Conservation (phyloP, 2,888 invertebrate genomes). For the Conchocele bisecta region DNA sequence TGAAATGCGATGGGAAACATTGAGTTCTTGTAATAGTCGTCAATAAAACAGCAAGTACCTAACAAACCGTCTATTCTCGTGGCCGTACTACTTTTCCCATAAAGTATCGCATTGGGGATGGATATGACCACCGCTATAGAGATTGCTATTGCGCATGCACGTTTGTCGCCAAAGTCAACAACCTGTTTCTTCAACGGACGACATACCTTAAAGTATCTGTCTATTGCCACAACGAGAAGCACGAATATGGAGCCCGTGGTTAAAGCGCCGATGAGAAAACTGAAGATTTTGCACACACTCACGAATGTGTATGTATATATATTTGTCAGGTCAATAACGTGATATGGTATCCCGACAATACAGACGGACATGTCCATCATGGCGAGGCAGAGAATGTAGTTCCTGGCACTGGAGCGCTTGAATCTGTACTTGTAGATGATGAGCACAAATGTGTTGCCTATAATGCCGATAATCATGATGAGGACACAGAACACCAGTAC, state of each 20-base stretch:
- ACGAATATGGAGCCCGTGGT: conserved; percentile 49
- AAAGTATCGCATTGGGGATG: conserved; percentile 62
- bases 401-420: conserved; percentile 42
- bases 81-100: conserved; percentile 61
- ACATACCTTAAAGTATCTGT: conserved; percentile 67
- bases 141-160: conserved; percentile 48
- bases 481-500: conserved; percentile 31
- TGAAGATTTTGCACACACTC: conserved; percentile 39
- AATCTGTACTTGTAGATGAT: conserved; percentile 51
- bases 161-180: conserved; percentile 52
- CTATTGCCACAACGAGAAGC: conserved; percentile 53
- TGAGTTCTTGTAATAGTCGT: conserved; percentile 50
- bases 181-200: conserved; percentile 66
- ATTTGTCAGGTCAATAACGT: conserved; percentile 42
- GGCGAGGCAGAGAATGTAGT: conserved; percentile 54
- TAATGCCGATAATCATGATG: conserved; percentile 39
- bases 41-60: conserved; percentile 66
- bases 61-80: conserved; percentile 28
- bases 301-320: conserved; percentile 30
- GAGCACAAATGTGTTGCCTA: conserved; percentile 48
- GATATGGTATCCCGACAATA: conserved; percentile 55
- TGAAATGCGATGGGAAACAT: conserved; percentile 58
- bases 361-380: conserved; percentile 48
- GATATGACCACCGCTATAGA: conserved; percentile 51
- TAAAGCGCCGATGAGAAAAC: conserved; percentile 43